Evolutionary conservation across 64 coral and sea anemone genomes (phyloP), one percentile per base, ranked within the genome.

Genomic region (Montipora efflorescens): DNA sequence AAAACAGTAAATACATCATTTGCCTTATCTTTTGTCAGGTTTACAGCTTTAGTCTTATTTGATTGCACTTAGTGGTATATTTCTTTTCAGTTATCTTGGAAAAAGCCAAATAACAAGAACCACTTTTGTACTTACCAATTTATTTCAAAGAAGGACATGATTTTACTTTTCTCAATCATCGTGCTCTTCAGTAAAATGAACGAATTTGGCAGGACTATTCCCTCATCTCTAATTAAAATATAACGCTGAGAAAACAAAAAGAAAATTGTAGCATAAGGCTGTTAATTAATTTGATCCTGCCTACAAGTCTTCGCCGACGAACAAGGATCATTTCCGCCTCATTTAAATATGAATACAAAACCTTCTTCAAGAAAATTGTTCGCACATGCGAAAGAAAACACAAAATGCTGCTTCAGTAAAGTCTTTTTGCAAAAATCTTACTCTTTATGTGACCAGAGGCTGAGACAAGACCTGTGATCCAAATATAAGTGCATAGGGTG

Each of bases 331-430:
- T 20, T 85, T 85, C 64, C 67, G 46, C 3, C 46, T 86, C 62
- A 86, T 86, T 86, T 86, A 8, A 86, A 86, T 86, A 86, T 86
- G 44, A 86, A 86, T 86, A 22, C 64, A 36, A 36, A 36, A 36
- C 36, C 36, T 36, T 36, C 36, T 36, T 36, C 2, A 36, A 36
- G 36, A 36, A 36, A 36, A 36, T 36, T 36, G 36, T 36, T 36
- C 1, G 36, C 36, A 36, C 36, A 36, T 36, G 2, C 1, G 36
- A 36, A 36, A 36, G 36, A 36, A 36, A 36, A 36, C 36, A 36
- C 36, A 36, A 36, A 36, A 36, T 36, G 36, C 36, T 36, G 36
- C 36, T 36, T 36, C 36, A 36, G 36, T 36, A 36, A 2, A 36
- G 36, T 36, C 36, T 36, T 36, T 36, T 36, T 36, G 36, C 36